Base-by-base conservation (phyloP, 2,113 vertebrate genomes). In the Mastomys coucha region DNA sequence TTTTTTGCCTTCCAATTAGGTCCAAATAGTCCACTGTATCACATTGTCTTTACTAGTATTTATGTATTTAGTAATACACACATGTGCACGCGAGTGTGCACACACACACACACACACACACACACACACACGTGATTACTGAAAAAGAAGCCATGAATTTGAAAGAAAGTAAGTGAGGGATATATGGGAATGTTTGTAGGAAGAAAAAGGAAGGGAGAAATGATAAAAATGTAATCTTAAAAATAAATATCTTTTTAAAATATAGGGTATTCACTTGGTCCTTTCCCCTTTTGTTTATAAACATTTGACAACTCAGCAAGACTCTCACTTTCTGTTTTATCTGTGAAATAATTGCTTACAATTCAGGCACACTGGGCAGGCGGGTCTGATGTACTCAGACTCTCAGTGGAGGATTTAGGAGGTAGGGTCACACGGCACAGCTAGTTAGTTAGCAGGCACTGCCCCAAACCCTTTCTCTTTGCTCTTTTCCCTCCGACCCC, bases 381-480 rank as follows among this genome's bases (percentile, higher is more conserved):
- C 2, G n/a, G 81, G 14, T 33, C 49, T 69, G 56, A 65, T 26
- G 56, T 28, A 45, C 36, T 89, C 24, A 10, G 51, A 63, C 28
- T 39, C 39, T 82, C 33, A 13, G 36, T 42, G 0, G 33, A 67
- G 82, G 49, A 33, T 2, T 2, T 69, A 17, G 11, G 7, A 6
- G 1, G 20, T 20, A 14, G 22, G 39, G 9, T 60, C 72, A 60
- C 11, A 14, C 22, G n/a, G 31, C 60, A 33, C 10, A 58, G 51
- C 7, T 53, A 81, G 45, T 28, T 19, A 91, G 31, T 28, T 19
- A 91, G 31, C 5, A 69, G 4, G 0, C 10, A 36, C 10, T 26
- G 4, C 2, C 4, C 22, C 1, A 13, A 0, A 14, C 12, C 4
- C 17, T 17, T n/a, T 86, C 60, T 22, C 5, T 17, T 60, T 60